Evolutionary conservation across 2,888 invertebrate species (phyloP).

Genomic region (Chaetogeoica ovagalla): DNA sequence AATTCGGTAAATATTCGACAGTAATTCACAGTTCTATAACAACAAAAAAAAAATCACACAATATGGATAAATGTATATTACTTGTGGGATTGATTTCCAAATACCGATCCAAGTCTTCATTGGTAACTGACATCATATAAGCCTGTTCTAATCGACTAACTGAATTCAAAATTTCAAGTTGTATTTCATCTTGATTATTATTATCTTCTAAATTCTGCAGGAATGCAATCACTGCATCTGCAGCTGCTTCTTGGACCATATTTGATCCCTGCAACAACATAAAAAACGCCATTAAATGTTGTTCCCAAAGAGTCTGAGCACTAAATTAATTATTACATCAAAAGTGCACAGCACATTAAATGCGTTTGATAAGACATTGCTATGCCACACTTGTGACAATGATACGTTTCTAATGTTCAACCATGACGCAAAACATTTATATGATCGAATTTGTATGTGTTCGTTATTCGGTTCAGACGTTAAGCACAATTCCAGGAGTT

Average conservation of each 20-base stretch:
- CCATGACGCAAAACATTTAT: conserved; percentile 54
- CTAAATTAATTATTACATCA: conserved; percentile 29
- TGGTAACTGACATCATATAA: conserved; percentile 87
- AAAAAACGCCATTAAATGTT: neutral
- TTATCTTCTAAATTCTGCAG: conserved; percentile 80
- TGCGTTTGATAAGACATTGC: conserved; percentile 49
- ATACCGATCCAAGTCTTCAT: conserved; percentile 88
- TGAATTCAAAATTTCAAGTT: conserved; percentile 72
- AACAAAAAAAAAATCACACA: conserved; percentile 17
- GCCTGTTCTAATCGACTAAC: conserved; percentile 79
- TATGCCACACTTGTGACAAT: conserved; percentile 47
- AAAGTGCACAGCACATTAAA: conserved; percentile 50
- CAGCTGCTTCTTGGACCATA: conserved; percentile 82
- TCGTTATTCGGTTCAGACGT: conserved; percentile 41
- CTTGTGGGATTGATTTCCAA: conserved; percentile 5
- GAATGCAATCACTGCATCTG: conserved; percentile 86
- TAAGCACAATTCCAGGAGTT: conserved; percentile 40
- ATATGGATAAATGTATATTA: neutral
- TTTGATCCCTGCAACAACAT: conserved; percentile 15
- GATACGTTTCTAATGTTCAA: conserved; percentile 45
- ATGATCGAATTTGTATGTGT: conserved; percentile 43
- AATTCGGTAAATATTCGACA: conserved; percentile 93
- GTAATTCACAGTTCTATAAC: conserved; percentile 78
- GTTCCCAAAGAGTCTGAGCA: too few relatives aligned
- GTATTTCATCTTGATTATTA: conserved; percentile 60